A percentile compares a stretch with the other conserved stretches of the same genome.
Conservation (phyloP, 2,888 invertebrate genomes). For the Eilema sororculum region DNA sequence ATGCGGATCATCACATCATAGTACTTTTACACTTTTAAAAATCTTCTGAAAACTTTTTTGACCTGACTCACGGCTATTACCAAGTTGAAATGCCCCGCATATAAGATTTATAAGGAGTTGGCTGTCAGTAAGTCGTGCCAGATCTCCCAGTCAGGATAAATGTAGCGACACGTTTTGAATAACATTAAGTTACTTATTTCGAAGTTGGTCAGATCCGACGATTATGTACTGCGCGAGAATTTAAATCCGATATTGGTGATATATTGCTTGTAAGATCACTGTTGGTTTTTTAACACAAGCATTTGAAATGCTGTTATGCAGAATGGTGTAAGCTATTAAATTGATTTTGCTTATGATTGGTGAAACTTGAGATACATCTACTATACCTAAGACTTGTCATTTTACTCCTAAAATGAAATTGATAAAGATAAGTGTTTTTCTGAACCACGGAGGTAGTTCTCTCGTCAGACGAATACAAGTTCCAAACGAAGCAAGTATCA, state of each 20-base stretch:
- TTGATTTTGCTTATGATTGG: background rate
- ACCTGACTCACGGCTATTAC: constrained; percentile 28
- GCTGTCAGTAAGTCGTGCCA: constrained; percentile 79
- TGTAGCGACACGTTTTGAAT: constrained; percentile 84
- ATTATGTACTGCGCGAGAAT: constrained; percentile 38
- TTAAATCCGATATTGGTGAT: constrained; percentile 45
- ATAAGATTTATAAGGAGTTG: constrained; percentile 75
- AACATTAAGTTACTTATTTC: constrained; percentile 67
- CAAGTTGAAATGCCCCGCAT: constrained; percentile 39
- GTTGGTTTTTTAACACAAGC: background rate
- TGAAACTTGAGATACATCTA: background rate
- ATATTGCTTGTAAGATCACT: constrained; percentile 26
- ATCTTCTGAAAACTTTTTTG: constrained; percentile 29
- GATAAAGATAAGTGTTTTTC: too few relatives aligned
- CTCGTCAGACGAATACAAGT: background rate
- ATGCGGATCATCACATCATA: background rate
- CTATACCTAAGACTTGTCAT: too few relatives aligned
- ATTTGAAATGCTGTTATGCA: background rate
- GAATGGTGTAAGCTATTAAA: background rate
- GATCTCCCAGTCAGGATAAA: constrained; percentile 83
- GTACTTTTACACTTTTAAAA: constrained; percentile 3
- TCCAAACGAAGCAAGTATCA: background rate
- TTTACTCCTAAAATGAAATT: too few relatives aligned
- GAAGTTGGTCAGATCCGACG: constrained; percentile 46
- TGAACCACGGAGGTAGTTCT: background rate